phyloP scores from a whole-genome alignment of 2,888 invertebrate genomes.

The Aleiodes alternator region DNA sequence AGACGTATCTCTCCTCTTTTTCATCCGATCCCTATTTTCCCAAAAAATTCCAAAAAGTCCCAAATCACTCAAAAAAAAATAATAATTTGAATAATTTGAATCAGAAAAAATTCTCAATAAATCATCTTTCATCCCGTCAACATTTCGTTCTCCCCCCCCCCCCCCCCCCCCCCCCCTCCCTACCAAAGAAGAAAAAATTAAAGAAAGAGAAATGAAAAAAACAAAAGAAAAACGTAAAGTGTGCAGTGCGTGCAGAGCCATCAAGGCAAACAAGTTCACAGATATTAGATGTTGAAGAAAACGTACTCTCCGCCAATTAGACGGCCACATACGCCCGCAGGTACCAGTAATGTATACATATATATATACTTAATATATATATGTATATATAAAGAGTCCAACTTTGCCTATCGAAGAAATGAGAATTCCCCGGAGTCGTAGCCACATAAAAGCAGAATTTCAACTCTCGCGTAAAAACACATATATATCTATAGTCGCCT shows the following conservation, averaged over 20 bases:
- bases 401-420: conserved; percentile 45
- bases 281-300: conserved; percentile 34
- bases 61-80: too few relatives aligned
- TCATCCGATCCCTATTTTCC: too few relatives aligned
- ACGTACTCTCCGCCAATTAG: conserved; percentile 41
- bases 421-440: conserved; percentile 40
- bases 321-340: conserved; percentile 35
- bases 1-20: too few relatives aligned
- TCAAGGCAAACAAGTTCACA: conserved; percentile 31
- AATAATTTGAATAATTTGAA: too few relatives aligned
- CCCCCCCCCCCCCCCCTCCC: too few relatives aligned
- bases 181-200: too few relatives aligned
- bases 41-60: too few relatives aligned
- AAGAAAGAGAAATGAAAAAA: background rate
- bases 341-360: conserved; percentile 22
- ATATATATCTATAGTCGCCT: background rate
- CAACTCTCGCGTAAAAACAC: background rate
- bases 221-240: background rate
- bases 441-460: conserved; percentile 15
- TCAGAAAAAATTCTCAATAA: too few relatives aligned
- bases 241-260: conserved; percentile 25
- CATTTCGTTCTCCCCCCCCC: too few relatives aligned
- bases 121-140: too few relatives aligned
- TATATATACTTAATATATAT: too few relatives aligned
- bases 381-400: background rate